Evolutionary conservation across 2,888 invertebrate genomes (phyloP), one percentile per base, ranked within the genome.

Genomic region (Liopterus haemorrhoidalis): DNA sequence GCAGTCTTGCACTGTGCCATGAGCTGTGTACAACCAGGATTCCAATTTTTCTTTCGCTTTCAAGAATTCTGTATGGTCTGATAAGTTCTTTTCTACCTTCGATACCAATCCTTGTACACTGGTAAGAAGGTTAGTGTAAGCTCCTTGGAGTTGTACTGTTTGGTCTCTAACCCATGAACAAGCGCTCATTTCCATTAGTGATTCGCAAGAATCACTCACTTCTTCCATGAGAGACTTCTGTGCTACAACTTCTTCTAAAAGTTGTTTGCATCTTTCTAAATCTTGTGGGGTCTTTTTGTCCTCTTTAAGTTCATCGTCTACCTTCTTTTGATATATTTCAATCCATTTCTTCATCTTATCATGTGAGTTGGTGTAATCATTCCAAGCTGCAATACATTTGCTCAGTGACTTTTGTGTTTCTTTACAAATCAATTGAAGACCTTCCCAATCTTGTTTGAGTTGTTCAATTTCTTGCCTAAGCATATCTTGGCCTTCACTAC

Each of bases 1-100:
- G 56, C 91, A 92, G 52, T 85, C 85, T 59, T 85, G 82, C 0
- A 95, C 78, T 3, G 85, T 82, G 20, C 85, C 84, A 55, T 85
- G 84, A 19, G 89, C 87, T 24, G 81, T 78, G 44, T 81, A 78
- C 18, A 92, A 70, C 94, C 94, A 95, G 47, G 79, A 76, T 52
- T 87, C 82, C 55, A 93, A 74, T 57, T 88, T 85, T 48, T 81
- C 78, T 60, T 90, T 89, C 12, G 88, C 87, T 57, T 88, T 88
- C 5, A 89, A 74, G 65, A 93, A 92, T 62, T 93, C 91, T 0
- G 88, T 89, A 60, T 92, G 91, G 64, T 93, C 92, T 0, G 88
- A 85, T 0, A 94, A 70, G 65, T 88, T 90, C 70, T 91, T 90
- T 63, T 94, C 91, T 8, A 92, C 83, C 61, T 85, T 85, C 1